These are phyloP conservation scores for Aphelinus atriplicis DNA, from an alignment of 1,140 invertebrate species.

Conservation along the genomic window DNA sequence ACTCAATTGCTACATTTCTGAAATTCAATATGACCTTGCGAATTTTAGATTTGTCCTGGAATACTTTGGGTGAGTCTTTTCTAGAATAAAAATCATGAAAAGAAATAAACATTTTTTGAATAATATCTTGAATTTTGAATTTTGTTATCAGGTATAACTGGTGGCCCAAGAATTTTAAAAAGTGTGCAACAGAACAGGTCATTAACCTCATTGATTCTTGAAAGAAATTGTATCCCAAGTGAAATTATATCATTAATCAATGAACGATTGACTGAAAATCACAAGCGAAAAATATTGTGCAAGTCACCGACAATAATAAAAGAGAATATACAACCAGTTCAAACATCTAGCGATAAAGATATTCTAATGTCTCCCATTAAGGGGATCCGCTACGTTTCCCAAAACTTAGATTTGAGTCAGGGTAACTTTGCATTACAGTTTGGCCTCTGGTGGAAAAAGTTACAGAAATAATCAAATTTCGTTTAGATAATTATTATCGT, in stretches of 20 bases:
- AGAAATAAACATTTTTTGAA: not conserved
- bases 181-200: slow-evolving; percentile 53
- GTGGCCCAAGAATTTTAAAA: slow-evolving; percentile 56
- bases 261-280: slow-evolving; percentile 48
- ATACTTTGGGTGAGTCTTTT: slow-evolving; percentile 55
- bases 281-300: slow-evolving; percentile 27
- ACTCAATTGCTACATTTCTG: slow-evolving; percentile 51
- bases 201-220: slow-evolving; percentile 53
- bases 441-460: no score
- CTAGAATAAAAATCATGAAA: not conserved
- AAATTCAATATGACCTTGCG: slow-evolving; percentile 56
- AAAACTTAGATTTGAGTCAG: no score
- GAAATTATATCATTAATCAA: slow-evolving; percentile 57
- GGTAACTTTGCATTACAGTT: no score
- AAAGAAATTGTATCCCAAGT: slow-evolving; percentile 63
- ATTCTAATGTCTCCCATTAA: not conserved
- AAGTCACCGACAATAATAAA: slow-evolving; percentile 5
- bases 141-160: slow-evolving; percentile 38
- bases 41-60: slow-evolving; percentile 59
- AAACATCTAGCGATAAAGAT: slow-evolving; percentile 20
- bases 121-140: not conserved
- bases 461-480: no score
- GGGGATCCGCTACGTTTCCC: no score
- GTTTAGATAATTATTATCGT: no score
- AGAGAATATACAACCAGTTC: not conserved